Conservation (phyloP, 2,113 vertebrate species). For the Illadopsis cleaveri region DNA sequence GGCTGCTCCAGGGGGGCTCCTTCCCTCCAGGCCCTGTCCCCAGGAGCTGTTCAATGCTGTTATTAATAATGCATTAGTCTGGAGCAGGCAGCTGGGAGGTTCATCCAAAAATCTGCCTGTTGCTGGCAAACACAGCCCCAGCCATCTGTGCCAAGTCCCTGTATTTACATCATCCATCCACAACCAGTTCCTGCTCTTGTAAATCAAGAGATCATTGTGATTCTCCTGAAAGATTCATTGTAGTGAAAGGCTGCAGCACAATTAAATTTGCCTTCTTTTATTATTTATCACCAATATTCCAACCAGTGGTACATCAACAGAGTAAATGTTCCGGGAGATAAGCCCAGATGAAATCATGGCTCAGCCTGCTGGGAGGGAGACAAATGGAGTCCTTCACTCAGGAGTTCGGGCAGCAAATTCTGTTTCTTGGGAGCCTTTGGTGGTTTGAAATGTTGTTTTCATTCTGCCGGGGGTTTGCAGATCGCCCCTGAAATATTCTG, state of each 20-base stretch:
- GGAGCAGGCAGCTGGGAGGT: neutral
- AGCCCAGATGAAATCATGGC: neutral
- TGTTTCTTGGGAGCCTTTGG: neutral
- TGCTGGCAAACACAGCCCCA: neutral
- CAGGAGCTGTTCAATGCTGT: fast-evolving
- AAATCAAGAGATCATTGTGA: neutral
- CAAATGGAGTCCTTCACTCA: neutral
- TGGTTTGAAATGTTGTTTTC: neutral
- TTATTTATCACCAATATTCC: neutral
- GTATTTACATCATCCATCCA: neutral
- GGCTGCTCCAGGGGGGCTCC: fast-evolving
- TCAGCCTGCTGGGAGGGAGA: neutral
- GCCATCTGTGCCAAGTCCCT: neutral
- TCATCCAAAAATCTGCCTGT: neutral
- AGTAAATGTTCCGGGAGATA: neutral
- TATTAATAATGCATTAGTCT: neutral
- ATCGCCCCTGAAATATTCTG: neutral
- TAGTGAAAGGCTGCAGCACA: neutral
- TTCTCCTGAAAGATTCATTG: neutral
- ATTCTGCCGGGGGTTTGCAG: neutral
- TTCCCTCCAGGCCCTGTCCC: fast-evolving
- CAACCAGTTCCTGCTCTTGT: neutral
- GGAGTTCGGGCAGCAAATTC: neutral
- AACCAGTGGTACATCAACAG: neutral
- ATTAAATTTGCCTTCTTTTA: neutral